phyloP scores from a whole-genome alignment of 1,140 invertebrate species.

The Pararge aegeria region DNA sequence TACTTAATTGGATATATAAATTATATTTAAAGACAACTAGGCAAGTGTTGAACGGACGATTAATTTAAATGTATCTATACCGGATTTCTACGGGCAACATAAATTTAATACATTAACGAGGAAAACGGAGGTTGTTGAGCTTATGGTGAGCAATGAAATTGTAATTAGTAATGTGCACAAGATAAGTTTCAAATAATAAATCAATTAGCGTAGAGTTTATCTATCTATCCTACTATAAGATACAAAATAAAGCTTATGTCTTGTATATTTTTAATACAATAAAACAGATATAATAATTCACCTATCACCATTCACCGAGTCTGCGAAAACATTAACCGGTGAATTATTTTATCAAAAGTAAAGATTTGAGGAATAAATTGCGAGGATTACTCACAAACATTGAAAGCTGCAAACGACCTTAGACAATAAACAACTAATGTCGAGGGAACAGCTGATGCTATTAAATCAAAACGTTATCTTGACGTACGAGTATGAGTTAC shows the following conservation, averaged over 20 bases:
- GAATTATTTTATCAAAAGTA: too few relatives aligned
- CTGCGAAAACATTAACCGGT: too few relatives aligned
- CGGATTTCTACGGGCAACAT: not conserved
- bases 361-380: not conserved
- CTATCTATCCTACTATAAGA: too few relatives aligned
- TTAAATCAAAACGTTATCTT: constrained; percentile 1
- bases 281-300: too few relatives aligned
- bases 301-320: too few relatives aligned
- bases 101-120: not conserved
- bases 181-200: not conserved
- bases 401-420: not conserved
- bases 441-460: not conserved
- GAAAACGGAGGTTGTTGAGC: not conserved
- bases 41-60: not conserved
- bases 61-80: not conserved
- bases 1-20: not conserved
- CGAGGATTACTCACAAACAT: not conserved
- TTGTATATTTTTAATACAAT: too few relatives aligned
- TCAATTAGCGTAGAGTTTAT: not conserved
- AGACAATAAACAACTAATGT: not conserved
- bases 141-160: not conserved
- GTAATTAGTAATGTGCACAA: not conserved
- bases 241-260: too few relatives aligned
- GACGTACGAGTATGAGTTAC: not conserved
- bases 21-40: not conserved